These are phyloP conservation scores for Formicarius rufipectus DNA, from an alignment of 2,113 vertebrate genomes.

Conservation along the genomic window DNA sequence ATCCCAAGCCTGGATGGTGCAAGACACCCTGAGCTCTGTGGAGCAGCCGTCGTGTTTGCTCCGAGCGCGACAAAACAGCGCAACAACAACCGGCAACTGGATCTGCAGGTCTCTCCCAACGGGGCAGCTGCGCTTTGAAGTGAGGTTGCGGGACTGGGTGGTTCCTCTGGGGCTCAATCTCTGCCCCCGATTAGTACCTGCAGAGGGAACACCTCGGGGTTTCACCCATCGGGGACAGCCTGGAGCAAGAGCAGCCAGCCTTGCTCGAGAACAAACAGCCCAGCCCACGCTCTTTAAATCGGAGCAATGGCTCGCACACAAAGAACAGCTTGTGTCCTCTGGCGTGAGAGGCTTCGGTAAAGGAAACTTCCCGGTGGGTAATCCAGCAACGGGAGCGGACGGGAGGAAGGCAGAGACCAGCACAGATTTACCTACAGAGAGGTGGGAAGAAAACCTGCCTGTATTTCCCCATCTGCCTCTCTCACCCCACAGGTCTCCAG, in stretches of 20 bases:
- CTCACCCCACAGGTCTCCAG: background rate
- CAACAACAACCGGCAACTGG: background rate
- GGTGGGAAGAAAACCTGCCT: background rate
- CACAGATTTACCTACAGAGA: background rate
- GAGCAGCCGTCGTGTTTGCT: background rate
- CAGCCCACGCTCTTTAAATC: background rate
- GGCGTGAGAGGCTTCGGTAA: background rate
- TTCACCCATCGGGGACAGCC: background rate
- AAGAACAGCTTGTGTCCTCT: background rate
- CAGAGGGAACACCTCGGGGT: background rate
- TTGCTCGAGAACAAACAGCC: constrained; percentile 38
- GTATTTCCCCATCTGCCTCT: background rate
- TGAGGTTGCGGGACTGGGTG: background rate
- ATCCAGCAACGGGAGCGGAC: background rate
- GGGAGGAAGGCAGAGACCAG: background rate
- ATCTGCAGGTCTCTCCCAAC: background rate
- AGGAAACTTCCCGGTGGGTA: background rate
- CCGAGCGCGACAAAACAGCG: fast-evolving
- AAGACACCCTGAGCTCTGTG: background rate
- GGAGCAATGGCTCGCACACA: background rate
- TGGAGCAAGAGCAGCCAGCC: background rate
- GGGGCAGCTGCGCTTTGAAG: background rate
- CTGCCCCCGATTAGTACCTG: background rate
- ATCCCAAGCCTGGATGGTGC: background rate
- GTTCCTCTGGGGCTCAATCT: background rate